Evolutionary conservation across 2,113 vertebrate species (phyloP).

Genomic region (Oryzias melastigma): DNA sequence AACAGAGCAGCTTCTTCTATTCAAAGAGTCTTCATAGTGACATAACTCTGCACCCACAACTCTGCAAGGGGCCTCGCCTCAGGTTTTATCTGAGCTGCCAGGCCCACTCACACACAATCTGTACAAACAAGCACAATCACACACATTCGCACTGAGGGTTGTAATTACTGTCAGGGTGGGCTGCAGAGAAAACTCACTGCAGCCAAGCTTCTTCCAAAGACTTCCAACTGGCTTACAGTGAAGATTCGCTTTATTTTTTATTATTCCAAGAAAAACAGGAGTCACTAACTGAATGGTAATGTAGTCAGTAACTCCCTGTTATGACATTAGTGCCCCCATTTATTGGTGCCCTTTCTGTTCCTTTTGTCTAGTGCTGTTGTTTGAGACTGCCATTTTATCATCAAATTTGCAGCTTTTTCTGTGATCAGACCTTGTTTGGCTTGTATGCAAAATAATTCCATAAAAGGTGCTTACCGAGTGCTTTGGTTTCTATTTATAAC

Average conservation of each 20-base stretch:
- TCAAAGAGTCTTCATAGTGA: conserved; percentile 54
- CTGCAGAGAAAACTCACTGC: conserved; percentile 30
- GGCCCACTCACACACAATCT: conserved; percentile 36
- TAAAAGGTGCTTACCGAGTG: too few relatives aligned
- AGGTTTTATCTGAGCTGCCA: conserved; percentile 43
- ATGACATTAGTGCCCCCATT: conserved; percentile 21
- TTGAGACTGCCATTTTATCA: conserved; percentile 19
- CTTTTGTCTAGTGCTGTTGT: conserved; percentile 30
- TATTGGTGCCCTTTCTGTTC: conserved; percentile 31
- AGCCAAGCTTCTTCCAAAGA: conserved; percentile 21
- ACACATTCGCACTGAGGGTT: conserved; percentile 22
- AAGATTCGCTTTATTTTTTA: conserved; percentile 21
- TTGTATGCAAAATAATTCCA: too few relatives aligned
- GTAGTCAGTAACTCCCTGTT: conserved; percentile 25
- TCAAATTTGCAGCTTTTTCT: conserved; percentile 7
- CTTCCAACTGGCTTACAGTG: conserved; percentile 27
- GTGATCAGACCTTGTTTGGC: too few relatives aligned
- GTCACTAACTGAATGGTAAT: conserved; percentile 4
- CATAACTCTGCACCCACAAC: conserved; percentile 47
- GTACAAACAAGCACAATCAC: conserved; percentile 48
- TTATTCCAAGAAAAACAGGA: conserved; percentile 29
- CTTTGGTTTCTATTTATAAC: background rate
- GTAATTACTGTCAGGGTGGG: conserved; percentile 52
- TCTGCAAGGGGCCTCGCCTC: conserved; percentile 42
- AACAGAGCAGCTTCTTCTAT: conserved; percentile 56